Evolutionary conservation across 1,140 invertebrate species (phyloP), one percentile per base, ranked within the genome.

Genomic region (Drosophila sp.): DNA sequence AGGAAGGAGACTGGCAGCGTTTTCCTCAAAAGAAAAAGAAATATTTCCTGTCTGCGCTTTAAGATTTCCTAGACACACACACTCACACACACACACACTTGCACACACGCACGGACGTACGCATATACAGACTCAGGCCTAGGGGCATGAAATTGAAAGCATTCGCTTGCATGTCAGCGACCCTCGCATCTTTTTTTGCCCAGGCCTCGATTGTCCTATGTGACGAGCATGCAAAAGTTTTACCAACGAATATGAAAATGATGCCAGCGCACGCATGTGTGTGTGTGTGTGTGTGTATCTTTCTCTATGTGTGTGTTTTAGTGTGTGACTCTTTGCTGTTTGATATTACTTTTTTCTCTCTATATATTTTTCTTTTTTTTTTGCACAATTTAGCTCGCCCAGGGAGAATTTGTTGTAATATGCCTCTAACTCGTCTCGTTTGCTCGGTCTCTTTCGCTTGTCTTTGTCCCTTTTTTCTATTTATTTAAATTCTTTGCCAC

Each of bases 31-130:
- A 57, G 58, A 30, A 60, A 76, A 68, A 66, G 80, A 65, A 79
- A 87, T 84, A 89, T 89, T 89, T 89, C 84, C 84, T 89, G 84
- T 89, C 84, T 89, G 80, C 80, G 67, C 84, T 89, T 80, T 80
- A 89, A 89, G 84, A 79, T 89, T 78, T 84, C 66, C 84, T 87
- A 89, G 76, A 89, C 84, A 60, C 60, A 80, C 65, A 73, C 60
- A 64, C 60, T n/a, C 30, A 50, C 54, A 38, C 58, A 65, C 5
- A 2, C 27, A 55, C 1, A 30, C 17, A 47, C 44, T 7, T 25
- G 27, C 7, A 27, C 23, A 50, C 2, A 50, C 44, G 44, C 44
- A 50, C n/a, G 44, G 44, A 50, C 44, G 10, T 50, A 50, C 44
- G 44, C 44, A 50, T 50, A 50, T 50, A 50, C 32, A 60, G 11